phyloP scores from a whole-genome alignment of 2,797 vertebrate genomes.

The Fratercula arctica region DNA sequence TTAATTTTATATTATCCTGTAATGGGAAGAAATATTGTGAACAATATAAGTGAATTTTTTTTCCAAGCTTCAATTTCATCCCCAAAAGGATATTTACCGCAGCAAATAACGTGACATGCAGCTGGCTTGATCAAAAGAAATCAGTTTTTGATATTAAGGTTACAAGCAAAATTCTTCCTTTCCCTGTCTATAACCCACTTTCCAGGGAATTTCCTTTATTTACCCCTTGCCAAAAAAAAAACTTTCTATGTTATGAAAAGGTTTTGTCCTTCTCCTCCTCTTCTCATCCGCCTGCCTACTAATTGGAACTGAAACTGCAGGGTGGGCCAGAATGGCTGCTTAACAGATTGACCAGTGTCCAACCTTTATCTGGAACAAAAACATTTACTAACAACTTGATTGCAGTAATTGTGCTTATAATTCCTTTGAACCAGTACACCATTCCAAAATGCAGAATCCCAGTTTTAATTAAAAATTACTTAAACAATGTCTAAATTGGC shows the following conservation, averaged over 20 bases:
- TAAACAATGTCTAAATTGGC: slow-evolving; percentile 57
- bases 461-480: slow-evolving; percentile 68
- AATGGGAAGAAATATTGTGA: slow-evolving; percentile 11
- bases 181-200: neutral
- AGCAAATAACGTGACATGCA: neutral
- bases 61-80: neutral
- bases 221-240: neutral
- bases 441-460: slow-evolving; percentile 33
- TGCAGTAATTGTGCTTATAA: slow-evolving; percentile 15
- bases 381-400: neutral
- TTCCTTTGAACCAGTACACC: neutral
- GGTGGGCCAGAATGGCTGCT: neutral
- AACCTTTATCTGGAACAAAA: slow-evolving; percentile 28
- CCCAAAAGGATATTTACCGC: neutral
- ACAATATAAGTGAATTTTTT: neutral
- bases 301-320: neutral
- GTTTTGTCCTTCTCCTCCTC: neutral
- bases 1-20: neutral
- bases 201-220: neutral
- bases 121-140: slow-evolving; percentile 8
- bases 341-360: neutral
- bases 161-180: slow-evolving; percentile 21
- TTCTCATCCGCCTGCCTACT: neutral
- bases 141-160: slow-evolving; percentile 12
- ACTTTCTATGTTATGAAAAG: neutral